A percentile compares a stretch with the other conserved stretches of the same genome.
These are phyloP conservation scores for Platichthys stellatus DNA, from an alignment of 2,113 vertebrate genomes.

Conservation along the genomic window DNA sequence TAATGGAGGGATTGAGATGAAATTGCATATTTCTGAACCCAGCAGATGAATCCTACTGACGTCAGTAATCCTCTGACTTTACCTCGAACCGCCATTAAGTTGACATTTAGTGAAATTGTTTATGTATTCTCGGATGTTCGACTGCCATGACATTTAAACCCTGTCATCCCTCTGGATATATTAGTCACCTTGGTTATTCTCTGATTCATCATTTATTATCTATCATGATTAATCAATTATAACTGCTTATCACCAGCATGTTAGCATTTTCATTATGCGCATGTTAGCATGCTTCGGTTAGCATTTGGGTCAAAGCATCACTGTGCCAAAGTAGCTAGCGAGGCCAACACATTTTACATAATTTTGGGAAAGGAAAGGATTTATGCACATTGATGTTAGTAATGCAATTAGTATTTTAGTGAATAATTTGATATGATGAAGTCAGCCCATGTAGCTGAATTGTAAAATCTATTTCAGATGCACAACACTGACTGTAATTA, in stretches of 20 bases:
- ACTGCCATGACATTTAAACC: background rate
- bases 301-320: background rate
- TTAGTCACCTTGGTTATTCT: background rate
- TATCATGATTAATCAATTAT: background rate
- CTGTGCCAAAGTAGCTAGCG: background rate
- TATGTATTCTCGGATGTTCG: background rate
- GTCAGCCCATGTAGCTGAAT: background rate
- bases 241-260: background rate
- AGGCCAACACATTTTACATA: background rate
- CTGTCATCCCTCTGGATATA: background rate
- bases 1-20: background rate
- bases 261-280: background rate
- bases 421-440: slow-evolving; percentile 1
- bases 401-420: background rate
- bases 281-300: background rate
- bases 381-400: background rate
- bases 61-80: background rate
- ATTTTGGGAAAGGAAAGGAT: background rate
- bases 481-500: slow-evolving; percentile 25
- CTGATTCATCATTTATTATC: background rate
- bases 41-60: background rate
- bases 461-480: slow-evolving; percentile 2
- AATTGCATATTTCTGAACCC: background rate
- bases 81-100: background rate
- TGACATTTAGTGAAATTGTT: background rate